Percentiles rank a stretch among this genome's conserved stretches.
Conservation (phyloP, 2,113 vertebrate species). For the Saccopteryx leptura region DNA sequence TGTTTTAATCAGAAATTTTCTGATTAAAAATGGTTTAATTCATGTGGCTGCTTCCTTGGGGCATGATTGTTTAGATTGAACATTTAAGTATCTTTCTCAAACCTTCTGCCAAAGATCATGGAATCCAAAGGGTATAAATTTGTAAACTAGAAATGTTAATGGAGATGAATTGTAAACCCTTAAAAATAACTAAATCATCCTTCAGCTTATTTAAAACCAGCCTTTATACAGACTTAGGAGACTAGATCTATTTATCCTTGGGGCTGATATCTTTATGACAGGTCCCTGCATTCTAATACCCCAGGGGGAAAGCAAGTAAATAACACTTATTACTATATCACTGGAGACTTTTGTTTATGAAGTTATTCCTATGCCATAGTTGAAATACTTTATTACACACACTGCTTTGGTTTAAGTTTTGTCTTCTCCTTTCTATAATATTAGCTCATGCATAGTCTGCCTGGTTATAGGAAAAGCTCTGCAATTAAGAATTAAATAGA, state of each 20-base stretch:
- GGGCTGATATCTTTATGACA: neutral
- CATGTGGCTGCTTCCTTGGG: slow-evolving; percentile 63
- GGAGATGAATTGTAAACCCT: slow-evolving; percentile 22
- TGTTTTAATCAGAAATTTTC: slow-evolving; percentile 71
- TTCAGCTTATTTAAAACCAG: neutral
- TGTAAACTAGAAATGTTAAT: slow-evolving; percentile 46
- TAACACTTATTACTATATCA: neutral
- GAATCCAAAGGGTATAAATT: neutral
- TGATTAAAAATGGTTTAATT: slow-evolving; percentile 63
- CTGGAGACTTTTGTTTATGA: neutral
- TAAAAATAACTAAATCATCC: neutral
- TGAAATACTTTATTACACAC: neutral
- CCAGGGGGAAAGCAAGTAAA: neutral
- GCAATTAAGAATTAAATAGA: neutral
- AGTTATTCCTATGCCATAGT: neutral
- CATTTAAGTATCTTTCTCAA: slow-evolving; percentile 59
- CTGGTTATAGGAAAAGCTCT: neutral
- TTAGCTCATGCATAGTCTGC: neutral
- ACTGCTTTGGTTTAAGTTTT: slow-evolving; percentile 6
- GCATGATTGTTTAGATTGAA: slow-evolving; percentile 60
- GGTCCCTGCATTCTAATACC: neutral
- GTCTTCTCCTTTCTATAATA: neutral
- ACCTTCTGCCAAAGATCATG: slow-evolving; percentile 33
- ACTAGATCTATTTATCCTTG: neutral
- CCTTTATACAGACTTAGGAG: slow-evolving; percentile 14